phyloP scores from a whole-genome alignment of 1,140 invertebrate species.

The Macrobrachium rosenbergii region DNA sequence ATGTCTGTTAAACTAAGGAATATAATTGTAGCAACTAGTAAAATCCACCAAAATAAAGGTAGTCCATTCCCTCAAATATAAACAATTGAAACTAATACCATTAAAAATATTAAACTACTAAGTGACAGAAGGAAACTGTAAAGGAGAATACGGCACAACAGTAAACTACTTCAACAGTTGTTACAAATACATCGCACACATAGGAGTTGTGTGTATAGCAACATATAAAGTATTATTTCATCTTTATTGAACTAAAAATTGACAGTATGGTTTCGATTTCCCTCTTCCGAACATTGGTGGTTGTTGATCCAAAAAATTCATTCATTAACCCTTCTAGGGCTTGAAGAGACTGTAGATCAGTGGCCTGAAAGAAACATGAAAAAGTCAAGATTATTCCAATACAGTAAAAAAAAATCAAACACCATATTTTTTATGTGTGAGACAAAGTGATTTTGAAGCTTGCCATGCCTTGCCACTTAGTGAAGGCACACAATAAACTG shows the following conservation, averaged over 20 bases:
- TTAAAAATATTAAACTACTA: no score
- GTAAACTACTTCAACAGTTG: constrained; percentile 82
- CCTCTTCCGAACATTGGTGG: constrained; percentile 86
- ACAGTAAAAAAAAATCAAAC: not conserved
- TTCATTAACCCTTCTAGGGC: constrained; percentile 83
- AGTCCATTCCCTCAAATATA: no score
- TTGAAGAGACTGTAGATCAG: constrained; percentile 70
- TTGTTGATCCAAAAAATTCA: constrained; percentile 86
- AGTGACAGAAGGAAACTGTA: not conserved
- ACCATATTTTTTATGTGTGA: no score
- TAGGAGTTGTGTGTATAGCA: constrained; percentile 85
- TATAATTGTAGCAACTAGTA: no score
- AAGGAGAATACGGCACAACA: constrained; percentile 3
- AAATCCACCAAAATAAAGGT: no score
- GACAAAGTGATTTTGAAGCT: no score
- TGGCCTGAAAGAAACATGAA: constrained; percentile 68
- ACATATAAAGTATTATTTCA: constrained; percentile 91
- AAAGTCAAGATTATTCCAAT: not conserved
- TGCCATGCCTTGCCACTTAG: no score
- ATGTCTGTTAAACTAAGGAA: no score
- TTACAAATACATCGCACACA: constrained; percentile 93
- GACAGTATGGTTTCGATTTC: constrained; percentile 87
- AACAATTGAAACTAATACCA: no score
- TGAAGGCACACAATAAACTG: no score
- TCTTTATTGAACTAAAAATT: constrained; percentile 82